A percentile compares a stretch with the other conserved stretches of the same genome.
Evolutionary conservation across 1,140 invertebrate genomes (phyloP).

Genomic region (Delia radicum): DNA sequence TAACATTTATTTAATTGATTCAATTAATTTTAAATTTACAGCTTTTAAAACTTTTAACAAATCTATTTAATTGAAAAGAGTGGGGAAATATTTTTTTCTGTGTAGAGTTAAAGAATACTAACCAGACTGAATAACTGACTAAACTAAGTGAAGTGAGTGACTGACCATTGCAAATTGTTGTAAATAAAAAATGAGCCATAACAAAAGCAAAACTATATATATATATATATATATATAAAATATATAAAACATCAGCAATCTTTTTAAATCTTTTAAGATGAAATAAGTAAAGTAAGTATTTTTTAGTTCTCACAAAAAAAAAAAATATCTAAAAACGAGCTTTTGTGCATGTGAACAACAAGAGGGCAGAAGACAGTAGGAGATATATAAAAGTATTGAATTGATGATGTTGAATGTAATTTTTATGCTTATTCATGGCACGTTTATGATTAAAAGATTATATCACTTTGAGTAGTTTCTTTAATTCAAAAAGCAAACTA

Average conservation of each 20-base stretch:
- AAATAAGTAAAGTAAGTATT: background rate
- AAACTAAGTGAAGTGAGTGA: background rate
- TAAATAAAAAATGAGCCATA: constrained; percentile 20
- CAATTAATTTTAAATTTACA: too few relatives aligned
- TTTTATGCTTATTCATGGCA: constrained; percentile 12
- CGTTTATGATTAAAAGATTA: constrained; percentile 18
- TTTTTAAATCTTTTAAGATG: background rate
- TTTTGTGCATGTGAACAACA: too few relatives aligned
- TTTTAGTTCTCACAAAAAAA: background rate
- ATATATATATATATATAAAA: too few relatives aligned
- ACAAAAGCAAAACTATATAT: background rate
- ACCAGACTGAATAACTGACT: background rate
- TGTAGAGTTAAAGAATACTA: background rate
- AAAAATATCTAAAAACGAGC: too few relatives aligned
- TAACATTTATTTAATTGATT: too few relatives aligned
- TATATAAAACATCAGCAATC: background rate
- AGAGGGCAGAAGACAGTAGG: too few relatives aligned
- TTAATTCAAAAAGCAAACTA: too few relatives aligned
- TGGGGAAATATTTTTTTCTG: too few relatives aligned
- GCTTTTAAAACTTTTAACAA: too few relatives aligned
- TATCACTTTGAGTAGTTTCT: background rate
- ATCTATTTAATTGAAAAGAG: too few relatives aligned
- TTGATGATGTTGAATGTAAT: constrained; percentile 10
- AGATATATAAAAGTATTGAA: background rate
- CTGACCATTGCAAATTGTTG: constrained; percentile 5